phyloP scores from a whole-genome alignment of 1,140 invertebrate genomes.

The Fopius arisanus region DNA sequence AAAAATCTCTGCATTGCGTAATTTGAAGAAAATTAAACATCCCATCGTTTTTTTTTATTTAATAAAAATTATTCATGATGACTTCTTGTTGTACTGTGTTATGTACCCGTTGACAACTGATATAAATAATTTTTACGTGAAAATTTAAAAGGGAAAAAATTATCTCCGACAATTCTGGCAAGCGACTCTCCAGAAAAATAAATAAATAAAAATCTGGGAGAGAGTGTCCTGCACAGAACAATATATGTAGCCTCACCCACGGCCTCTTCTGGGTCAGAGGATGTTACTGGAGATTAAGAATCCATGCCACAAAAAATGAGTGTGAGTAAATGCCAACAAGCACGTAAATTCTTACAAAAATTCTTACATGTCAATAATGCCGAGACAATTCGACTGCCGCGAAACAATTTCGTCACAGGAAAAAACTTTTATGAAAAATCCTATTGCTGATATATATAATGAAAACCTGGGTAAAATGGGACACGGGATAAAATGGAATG shows the following conservation, averaged over 20 bases:
- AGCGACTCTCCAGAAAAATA: neutral
- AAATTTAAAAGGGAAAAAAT: neutral
- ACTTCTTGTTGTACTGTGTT: neutral
- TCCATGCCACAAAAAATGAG: neutral
- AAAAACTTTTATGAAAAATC: no score
- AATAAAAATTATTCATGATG: neutral
- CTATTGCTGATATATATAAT: no score
- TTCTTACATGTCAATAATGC: no score
- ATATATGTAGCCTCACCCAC: conserved; percentile 1
- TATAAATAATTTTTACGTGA: neutral
- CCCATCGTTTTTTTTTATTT: neutral
- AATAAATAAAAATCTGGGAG: neutral
- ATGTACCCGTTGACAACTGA: neutral
- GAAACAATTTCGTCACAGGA: no score
- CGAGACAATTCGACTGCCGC: no score
- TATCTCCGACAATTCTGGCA: neutral
- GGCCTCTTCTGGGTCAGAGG: neutral
- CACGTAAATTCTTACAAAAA: no score
- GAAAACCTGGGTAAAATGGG: no score
- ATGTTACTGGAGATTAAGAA: neutral
- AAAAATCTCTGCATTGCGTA: neutral
- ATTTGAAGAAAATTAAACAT: neutral
- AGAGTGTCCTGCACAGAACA: neutral
- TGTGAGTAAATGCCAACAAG: neutral
- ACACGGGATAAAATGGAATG: no score